Conservation (phyloP, 2,113 vertebrate species). For the Phaethornis superciliosus region DNA sequence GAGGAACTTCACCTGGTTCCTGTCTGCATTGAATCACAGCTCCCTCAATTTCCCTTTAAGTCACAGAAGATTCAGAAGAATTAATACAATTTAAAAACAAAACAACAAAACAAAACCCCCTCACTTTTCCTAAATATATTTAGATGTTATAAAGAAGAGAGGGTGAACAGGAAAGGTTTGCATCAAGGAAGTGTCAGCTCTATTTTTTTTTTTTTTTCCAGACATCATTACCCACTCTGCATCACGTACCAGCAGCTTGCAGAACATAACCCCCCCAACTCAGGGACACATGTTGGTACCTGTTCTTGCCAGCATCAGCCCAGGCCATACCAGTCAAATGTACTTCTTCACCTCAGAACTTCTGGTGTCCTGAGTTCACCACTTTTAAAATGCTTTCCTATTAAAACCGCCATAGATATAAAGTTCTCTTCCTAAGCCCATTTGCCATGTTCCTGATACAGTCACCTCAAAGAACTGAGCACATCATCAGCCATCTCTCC, state of each 20-base stretch:
- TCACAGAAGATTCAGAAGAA: not conserved
- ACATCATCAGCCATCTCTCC: not conserved
- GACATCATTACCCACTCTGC: not conserved
- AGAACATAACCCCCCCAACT: not conserved
- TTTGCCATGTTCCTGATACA: not conserved
- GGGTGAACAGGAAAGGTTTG: not conserved
- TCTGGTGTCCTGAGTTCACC: not conserved
- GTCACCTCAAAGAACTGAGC: not conserved
- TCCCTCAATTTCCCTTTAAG: slow-evolving; percentile 24
- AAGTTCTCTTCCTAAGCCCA: not conserved
- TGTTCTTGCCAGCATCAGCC: not conserved
- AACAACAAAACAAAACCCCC: not conserved
- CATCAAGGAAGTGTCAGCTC: not conserved
- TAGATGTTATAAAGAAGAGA: not conserved
- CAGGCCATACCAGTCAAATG: not conserved
- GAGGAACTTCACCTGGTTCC: slow-evolving; percentile 42
- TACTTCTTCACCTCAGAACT: not conserved
- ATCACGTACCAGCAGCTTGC: not conserved
- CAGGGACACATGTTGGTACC: not conserved
- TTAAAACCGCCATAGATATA: not conserved
- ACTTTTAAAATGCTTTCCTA: not conserved
- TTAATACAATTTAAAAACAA: not conserved
- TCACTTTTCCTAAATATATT: not conserved
- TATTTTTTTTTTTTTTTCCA: not conserved
- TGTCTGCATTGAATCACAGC: slow-evolving; percentile 39